phyloP scores from a whole-genome alignment of 1,140 invertebrate species.

The Medauroidea extradentata region DNA sequence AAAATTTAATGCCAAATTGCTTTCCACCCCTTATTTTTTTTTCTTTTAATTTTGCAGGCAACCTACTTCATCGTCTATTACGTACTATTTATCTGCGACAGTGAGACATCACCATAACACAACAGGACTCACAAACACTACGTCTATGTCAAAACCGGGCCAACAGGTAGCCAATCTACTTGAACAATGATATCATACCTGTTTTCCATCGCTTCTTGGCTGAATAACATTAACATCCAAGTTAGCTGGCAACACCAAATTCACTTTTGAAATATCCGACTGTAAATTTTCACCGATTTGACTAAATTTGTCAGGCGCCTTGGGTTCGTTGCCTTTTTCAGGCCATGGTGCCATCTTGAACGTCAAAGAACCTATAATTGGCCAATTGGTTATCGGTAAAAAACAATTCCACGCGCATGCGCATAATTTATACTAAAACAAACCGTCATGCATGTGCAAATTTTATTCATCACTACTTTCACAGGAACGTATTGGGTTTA shows the following conservation, averaged over 20 bases:
- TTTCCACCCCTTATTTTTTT: not conserved
- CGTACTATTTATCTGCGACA: not conserved
- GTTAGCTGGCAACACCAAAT: slow-evolving; percentile 3
- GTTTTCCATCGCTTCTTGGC: slow-evolving; percentile 16
- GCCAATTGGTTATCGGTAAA: slow-evolving; percentile 17
- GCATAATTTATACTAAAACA: slow-evolving; percentile 1
- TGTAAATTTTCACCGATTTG: slow-evolving; percentile 12
- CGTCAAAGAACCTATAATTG: slow-evolving; percentile 10
- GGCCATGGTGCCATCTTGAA: slow-evolving; percentile 65
- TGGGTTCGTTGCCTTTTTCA: slow-evolving; percentile 63
- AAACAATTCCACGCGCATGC: slow-evolving; percentile 12
- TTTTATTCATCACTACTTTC: too few relatives aligned
- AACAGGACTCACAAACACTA: not conserved
- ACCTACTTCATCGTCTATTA: not conserved
- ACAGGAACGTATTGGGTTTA: too few relatives aligned
- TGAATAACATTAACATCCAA: slow-evolving; percentile 4
- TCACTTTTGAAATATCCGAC: slow-evolving; percentile 9
- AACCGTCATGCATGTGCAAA: too few relatives aligned
- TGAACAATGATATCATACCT: slow-evolving; percentile 8
- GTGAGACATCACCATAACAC: too few relatives aligned
- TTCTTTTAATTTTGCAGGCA: not conserved
- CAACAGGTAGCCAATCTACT: not conserved
- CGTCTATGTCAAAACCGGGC: not conserved
- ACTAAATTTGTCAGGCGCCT: slow-evolving; percentile 55
- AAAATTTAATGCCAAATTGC: too few relatives aligned